A percentile compares a stretch with the other conserved stretches of the same genome.
These are phyloP conservation scores for Donacobius atricapilla DNA, from an alignment of 2,113 vertebrate species.

Conservation along the genomic window DNA sequence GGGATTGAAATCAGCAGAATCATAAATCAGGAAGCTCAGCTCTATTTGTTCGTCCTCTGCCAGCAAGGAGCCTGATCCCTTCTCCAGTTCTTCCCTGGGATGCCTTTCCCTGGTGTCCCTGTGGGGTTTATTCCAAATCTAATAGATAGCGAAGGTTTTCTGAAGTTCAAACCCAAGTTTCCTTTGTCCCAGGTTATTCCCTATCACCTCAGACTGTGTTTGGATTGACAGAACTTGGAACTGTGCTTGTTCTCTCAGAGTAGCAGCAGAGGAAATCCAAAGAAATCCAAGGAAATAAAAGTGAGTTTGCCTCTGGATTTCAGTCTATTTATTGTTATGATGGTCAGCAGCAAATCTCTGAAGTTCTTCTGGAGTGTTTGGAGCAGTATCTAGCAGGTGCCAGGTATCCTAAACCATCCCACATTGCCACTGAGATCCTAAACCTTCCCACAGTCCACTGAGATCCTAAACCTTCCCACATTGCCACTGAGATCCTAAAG, in stretches of 20 bases:
- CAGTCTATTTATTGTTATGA: accelerated
- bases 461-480: not conserved
- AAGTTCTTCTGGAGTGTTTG: not conserved
- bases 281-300: not conserved
- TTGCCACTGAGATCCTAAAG: not conserved
- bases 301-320: not conserved
- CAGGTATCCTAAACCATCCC: not conserved
- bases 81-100: not conserved
- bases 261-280: not conserved
- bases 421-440: not conserved
- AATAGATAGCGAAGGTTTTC: not conserved
- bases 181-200: not conserved
- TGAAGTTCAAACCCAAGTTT: not conserved
- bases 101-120: not conserved
- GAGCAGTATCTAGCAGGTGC: not conserved
- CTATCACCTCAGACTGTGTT: not conserved
- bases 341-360: not conserved
- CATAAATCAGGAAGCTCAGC: not conserved
- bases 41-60: not conserved
- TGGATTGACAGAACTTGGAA: not conserved
- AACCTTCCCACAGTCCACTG: accelerated
- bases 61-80: not conserved
- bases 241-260: not conserved
- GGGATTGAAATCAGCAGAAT: not conserved
- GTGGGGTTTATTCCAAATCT: not conserved